Conservation (phyloP, 2,797 vertebrate species). For the Eptatretus atami region DNA sequence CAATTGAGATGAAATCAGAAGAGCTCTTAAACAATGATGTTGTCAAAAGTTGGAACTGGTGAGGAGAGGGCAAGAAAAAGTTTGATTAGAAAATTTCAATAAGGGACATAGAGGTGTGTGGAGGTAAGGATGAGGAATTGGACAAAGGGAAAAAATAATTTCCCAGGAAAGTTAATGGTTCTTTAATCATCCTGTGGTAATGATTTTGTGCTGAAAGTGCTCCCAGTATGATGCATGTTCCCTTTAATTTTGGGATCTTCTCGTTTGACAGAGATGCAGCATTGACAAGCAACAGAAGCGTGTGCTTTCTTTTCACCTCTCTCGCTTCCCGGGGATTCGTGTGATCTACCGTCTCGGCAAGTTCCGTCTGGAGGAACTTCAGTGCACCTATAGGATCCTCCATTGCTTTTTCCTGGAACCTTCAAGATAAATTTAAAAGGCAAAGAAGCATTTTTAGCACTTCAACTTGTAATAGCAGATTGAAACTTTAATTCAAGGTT, state of each 20-base stretch:
- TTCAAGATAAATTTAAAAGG: conserved; percentile 13
- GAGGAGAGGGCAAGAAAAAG: conserved; percentile 10
- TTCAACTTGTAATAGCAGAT: too few species aligned
- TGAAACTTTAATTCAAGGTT: neutral
- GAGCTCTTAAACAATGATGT: conserved; percentile 82
- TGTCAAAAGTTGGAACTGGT: conserved; percentile 77
- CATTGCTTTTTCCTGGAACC: conserved; percentile 91
- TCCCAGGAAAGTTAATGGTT: too few species aligned
- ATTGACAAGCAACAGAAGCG: too few species aligned
- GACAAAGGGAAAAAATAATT: too few species aligned
- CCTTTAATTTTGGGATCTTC: too few species aligned
- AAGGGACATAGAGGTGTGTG: conserved; percentile 10
- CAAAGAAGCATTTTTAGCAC: too few species aligned
- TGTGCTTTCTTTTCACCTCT: conserved; percentile 27
- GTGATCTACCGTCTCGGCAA: conserved; percentile 87
- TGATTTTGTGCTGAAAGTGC: too few species aligned
- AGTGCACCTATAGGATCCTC: conserved; percentile 67
- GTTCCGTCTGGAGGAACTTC: conserved; percentile 84
- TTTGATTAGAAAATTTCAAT: conserved; percentile 1
- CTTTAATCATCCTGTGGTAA: too few species aligned
- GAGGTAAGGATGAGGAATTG: conserved; percentile 2
- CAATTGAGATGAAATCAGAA: conserved; percentile 76
- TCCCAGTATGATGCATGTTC: too few species aligned
- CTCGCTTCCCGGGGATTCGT: conserved; percentile 78
- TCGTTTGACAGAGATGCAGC: too few species aligned